phyloP scores from a whole-genome alignment of 2,797 vertebrate species.

The Holocentrus rufus region DNA sequence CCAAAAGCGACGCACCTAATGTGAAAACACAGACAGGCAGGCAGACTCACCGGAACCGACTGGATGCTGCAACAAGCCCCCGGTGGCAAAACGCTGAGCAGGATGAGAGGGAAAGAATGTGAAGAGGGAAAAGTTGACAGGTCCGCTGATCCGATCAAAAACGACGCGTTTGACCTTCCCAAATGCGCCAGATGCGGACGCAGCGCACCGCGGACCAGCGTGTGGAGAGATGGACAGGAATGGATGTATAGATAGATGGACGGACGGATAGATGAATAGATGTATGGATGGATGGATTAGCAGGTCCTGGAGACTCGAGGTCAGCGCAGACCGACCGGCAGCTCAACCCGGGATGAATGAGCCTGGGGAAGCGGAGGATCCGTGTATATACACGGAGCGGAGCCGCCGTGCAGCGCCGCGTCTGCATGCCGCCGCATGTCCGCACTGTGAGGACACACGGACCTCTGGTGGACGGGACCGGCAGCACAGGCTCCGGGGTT shows the following conservation, averaged over 20 bases:
- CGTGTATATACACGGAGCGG: constrained; percentile 56
- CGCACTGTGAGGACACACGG: neutral
- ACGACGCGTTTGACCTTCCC: constrained; percentile 47
- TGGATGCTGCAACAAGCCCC: constrained; percentile 4
- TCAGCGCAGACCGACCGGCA: constrained; percentile 31
- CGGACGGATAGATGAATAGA: constrained; percentile 12
- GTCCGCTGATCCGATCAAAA: constrained; percentile 22
- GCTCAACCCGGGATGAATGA: constrained; percentile 59
- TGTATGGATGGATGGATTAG: constrained; percentile 6
- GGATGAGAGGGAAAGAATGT: neutral
- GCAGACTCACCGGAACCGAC: constrained; percentile 62
- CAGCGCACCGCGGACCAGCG: too few relatives aligned
- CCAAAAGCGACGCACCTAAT: constrained; percentile 10
- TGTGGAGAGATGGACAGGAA: constrained; percentile 18
- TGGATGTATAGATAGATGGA: neutral
- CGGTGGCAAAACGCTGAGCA: neutral
- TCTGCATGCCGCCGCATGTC: constrained; percentile 49
- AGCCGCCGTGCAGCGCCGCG: too few relatives aligned
- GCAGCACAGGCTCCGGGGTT: neutral
- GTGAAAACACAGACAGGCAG: constrained; percentile 23
- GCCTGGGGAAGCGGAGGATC: constrained; percentile 29
- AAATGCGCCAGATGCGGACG: constrained; percentile 13
- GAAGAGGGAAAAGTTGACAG: constrained; percentile 56
- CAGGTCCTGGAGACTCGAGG: neutral
- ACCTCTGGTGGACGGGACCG: constrained; percentile 26